Percentiles rank a stretch among this genome's conserved stretches.
Conservation (phyloP, 30 jellyfish, hydroid and myxozoan species). For the Nemopilema nomurai region DNA sequence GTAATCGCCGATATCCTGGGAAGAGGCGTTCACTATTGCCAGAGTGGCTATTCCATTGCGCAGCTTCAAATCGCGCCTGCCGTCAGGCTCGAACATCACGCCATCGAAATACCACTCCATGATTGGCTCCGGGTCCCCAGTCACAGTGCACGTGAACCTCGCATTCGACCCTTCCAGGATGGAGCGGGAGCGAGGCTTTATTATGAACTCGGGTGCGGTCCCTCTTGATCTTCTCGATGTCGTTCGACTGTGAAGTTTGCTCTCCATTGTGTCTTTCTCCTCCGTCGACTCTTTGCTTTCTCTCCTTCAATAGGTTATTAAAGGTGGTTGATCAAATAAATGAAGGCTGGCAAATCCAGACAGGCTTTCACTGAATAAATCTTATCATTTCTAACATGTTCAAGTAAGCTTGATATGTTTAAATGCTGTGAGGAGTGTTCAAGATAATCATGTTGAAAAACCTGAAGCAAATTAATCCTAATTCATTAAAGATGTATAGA, state of each 20-base stretch:
- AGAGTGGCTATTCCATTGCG: conserved; percentile 71
- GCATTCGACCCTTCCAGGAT: conserved; percentile 72
- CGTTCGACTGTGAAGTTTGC: background rate
- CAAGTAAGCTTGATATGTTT: background rate
- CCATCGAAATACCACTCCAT: conserved; percentile 86
- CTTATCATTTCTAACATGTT: too few species aligned
- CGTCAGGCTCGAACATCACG: conserved; percentile 43
- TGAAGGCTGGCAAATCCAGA: too few species aligned
- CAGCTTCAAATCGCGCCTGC: conserved; percentile 61
- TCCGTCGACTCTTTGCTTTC: background rate
- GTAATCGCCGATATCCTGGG: conserved; percentile 84
- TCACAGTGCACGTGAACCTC: conserved; percentile 72
- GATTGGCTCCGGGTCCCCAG: conserved; percentile 84
- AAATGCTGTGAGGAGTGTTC: background rate
- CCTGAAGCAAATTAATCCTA: background rate
- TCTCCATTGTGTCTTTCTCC: background rate
- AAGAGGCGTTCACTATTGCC: conserved; percentile 67
- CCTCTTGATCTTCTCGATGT: conserved; percentile 50
- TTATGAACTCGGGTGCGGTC: conserved; percentile 79
- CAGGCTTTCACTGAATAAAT: too few species aligned
- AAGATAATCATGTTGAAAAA: background rate
- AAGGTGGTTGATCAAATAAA: background rate
- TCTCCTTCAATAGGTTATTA: background rate
- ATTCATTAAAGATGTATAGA: background rate
- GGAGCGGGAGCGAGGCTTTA: conserved; percentile 79